phyloP scores from a whole-genome alignment of 2,797 vertebrate species.

The Siniperca obscura region DNA sequence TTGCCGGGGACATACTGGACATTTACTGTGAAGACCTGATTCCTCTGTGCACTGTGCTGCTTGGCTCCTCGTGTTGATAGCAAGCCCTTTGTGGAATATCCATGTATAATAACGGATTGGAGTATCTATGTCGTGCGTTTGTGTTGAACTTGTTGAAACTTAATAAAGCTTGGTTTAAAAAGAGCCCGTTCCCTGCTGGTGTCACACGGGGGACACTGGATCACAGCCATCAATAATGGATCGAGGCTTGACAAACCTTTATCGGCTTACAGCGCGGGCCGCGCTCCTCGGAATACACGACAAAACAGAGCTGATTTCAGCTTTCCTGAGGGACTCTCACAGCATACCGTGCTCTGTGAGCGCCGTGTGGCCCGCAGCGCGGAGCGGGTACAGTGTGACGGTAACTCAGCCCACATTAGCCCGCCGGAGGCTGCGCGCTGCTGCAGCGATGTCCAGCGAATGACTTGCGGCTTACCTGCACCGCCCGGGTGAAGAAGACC shows the following conservation, averaged over 20 bases:
- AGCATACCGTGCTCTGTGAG: fast-evolving
- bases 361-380: no score
- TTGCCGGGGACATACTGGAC: no score
- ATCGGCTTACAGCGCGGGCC: constrained; percentile 76
- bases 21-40: no score
- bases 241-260: constrained; percentile 68
- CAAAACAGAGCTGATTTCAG: fast-evolving
- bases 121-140: no score
- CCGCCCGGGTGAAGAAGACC: constrained; percentile 94
- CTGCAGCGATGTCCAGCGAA: background rate
- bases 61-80: no score
- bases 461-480: constrained; percentile 86
- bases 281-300: background rate
- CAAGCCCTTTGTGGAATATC: no score
- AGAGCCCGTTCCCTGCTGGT: constrained; percentile 11
- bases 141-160: no score
- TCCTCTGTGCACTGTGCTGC: no score
- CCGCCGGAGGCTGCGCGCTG: no score
- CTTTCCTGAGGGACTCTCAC: background rate
- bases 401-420: background rate
- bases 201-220: constrained; percentile 63
- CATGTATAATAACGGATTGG: no score
- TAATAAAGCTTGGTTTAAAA: background rate
- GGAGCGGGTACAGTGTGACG: background rate
- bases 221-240: constrained; percentile 84